Percentiles rank a stretch among this genome's conserved stretches.
Evolutionary conservation across 2,888 invertebrate genomes (phyloP).

Genomic region (Melanchra persicariae): DNA sequence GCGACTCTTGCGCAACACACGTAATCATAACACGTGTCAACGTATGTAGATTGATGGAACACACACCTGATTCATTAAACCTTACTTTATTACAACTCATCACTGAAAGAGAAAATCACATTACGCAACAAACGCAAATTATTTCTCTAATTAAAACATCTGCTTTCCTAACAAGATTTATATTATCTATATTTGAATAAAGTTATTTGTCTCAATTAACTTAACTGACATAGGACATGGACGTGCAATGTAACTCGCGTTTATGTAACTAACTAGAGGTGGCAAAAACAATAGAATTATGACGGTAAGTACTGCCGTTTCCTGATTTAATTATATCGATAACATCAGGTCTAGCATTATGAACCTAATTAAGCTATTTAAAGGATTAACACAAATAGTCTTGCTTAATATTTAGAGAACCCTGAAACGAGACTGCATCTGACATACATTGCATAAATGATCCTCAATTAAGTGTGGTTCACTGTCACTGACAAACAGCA

Average conservation of each 20-base stretch:
- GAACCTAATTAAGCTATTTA: background rate
- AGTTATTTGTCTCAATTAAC: conserved; percentile 34
- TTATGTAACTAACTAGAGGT: conserved; percentile 36
- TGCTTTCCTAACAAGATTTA: conserved; percentile 34
- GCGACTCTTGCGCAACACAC: conserved; percentile 58
- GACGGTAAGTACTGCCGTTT: conserved; percentile 35
- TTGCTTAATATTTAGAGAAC: background rate
- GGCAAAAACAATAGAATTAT: conserved; percentile 54
- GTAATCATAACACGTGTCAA: conserved; percentile 58
- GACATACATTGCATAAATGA: conserved; percentile 10
- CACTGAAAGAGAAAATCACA: conserved; percentile 30
- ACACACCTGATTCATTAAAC: conserved; percentile 50
- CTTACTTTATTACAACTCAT: conserved; percentile 29
- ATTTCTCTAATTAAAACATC: conserved; percentile 31
- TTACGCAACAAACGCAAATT: conserved; percentile 31
- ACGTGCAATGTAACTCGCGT: background rate
- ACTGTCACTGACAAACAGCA: conserved; percentile 20
- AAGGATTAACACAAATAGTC: background rate
- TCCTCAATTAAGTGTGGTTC: conserved; percentile 19
- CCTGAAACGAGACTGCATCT: background rate
- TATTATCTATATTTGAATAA: conserved; percentile 4
- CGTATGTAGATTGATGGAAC: conserved; percentile 59
- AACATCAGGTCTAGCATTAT: conserved; percentile 20
- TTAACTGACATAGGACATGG: background rate
- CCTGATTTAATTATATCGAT: conserved; percentile 58